A percentile compares a stretch with the other conserved stretches of the same genome.
Conservation (phyloP, 2,113 vertebrate genomes). For the Otolemur garnettii region DNA sequence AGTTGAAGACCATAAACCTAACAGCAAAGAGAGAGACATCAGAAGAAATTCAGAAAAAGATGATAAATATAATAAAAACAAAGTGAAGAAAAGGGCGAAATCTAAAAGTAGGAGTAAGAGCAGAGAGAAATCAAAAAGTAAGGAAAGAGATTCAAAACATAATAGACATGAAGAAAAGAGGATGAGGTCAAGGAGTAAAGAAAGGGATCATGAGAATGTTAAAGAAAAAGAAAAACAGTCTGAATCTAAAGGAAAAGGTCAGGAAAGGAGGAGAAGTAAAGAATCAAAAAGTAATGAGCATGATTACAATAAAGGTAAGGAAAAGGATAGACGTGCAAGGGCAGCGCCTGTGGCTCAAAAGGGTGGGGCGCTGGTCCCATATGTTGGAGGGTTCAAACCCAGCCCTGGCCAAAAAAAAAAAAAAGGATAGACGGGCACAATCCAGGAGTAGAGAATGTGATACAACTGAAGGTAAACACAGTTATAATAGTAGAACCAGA, state of each 20-base stretch:
- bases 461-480: constrained; percentile 87
- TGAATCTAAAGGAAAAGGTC: constrained; percentile 88
- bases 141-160: constrained; percentile 90
- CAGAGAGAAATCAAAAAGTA: constrained; percentile 92
- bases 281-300: constrained; percentile 88
- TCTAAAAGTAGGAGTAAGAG: constrained; percentile 96
- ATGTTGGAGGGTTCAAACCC: too few relatives aligned
- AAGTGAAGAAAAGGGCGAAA: constrained; percentile 92
- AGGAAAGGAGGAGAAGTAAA: constrained; percentile 90
- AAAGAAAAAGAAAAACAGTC: constrained; percentile 89
- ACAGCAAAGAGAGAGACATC: constrained; percentile 93
- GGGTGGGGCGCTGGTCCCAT: too few relatives aligned
- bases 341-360: too few relatives aligned
- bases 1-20: constrained; percentile 92
- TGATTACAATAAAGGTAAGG: constrained; percentile 90
- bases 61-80: constrained; percentile 93
- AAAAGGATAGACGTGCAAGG: constrained; percentile 90
- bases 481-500: constrained; percentile 91
- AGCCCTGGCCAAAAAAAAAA: too few relatives aligned
- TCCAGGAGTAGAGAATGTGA: constrained; percentile 90
- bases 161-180: constrained; percentile 89
- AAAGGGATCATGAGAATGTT: constrained; percentile 88
- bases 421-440: constrained; percentile 89
- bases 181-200: constrained; percentile 89
- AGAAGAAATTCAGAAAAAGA: constrained; percentile 92